Evolutionary conservation across 2,888 invertebrate genomes (phyloP).

Genomic region (Latheticus oryzae): DNA sequence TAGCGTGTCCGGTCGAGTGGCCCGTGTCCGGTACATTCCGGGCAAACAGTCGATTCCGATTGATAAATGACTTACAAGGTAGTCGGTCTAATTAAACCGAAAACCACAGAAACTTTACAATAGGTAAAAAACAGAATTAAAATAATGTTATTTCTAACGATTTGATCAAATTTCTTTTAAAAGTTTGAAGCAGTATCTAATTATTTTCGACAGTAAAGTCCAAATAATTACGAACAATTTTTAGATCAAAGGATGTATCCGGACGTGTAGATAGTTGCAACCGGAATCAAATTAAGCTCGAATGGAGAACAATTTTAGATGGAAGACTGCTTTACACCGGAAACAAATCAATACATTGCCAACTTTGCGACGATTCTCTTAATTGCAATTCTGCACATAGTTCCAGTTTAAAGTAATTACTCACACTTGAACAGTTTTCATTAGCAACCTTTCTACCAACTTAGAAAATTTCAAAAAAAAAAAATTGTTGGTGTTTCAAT

Average conservation of each 20-base stretch:
- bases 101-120: background rate
- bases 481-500: too few relatives aligned
- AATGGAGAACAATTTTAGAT: constrained; percentile 57
- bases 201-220: too few relatives aligned
- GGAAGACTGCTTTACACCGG: constrained; percentile 52
- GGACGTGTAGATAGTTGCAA: constrained; percentile 51
- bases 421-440: constrained; percentile 45
- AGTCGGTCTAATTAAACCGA: constrained; percentile 34
- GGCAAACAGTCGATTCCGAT: constrained; percentile 42
- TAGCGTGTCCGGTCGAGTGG: constrained; percentile 67
- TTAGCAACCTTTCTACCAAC: too few relatives aligned
- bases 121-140: background rate
- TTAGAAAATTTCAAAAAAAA: too few relatives aligned
- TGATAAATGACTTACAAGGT: constrained; percentile 39
- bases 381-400: constrained; percentile 49
- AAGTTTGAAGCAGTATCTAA: background rate
- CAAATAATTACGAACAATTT: constrained; percentile 19
- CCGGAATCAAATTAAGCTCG: constrained; percentile 58
- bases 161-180: too few relatives aligned
- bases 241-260: constrained; percentile 12
- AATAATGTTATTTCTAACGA: background rate
- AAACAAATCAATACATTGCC: constrained; percentile 55
- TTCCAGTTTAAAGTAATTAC: constrained; percentile 46
- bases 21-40: constrained; percentile 62
- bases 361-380: constrained; percentile 52